Evolutionary conservation across 2,113 vertebrate genomes (phyloP), one percentile per base, ranked within the genome.

Genomic region (Calypte anna): DNA sequence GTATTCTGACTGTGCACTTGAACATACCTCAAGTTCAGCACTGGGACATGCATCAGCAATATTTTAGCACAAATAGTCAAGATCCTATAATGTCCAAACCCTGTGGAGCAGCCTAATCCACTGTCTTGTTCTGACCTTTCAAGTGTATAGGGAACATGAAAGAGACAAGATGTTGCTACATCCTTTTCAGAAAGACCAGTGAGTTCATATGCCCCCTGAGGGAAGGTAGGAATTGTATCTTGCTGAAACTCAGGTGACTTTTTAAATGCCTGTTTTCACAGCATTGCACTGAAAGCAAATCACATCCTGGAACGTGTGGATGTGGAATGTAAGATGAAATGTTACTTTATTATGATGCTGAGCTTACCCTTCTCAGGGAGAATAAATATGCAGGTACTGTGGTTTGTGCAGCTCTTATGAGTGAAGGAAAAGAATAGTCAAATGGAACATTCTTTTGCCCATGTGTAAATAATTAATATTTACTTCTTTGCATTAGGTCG

Each of bases 71-170:
- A 62, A 66, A 48, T 4, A 54, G 36, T 24, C 5, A 78, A 78
- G 21, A 54, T 14, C 8, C 27, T 50, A 7, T 2, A 40, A 8
- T 12, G 9, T n/a, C 28, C 27, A 23, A 80, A 25, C 25, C 9
- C 12, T 0, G 0, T n/a, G 23, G 54, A 53, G 18, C 16, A 25
- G 33, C 24, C 38, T 20, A 64, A 14, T 24, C 17, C 9, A 10
- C 28, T 4, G 1, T 33, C 31, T 64, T 76, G 33, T 19, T 18
- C 25, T 69, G 50, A 46, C 4, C 14, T 86, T 70, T 9, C 19
- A 78, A 66, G 13, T 18, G 30, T 36, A 10, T 67, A 9, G 7
- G 9, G 28, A 90, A 40, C 19, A 78, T 53, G 27, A 74, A 40
- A 79, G 9, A 84, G n/a, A 30, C 6, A 50, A 89, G 55, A 70